Percentiles rank a stretch among this genome's conserved stretches.
Evolutionary conservation across 2,113 vertebrate species (phyloP).

Genomic region (Epinephelus fuscoguttatus): DNA sequence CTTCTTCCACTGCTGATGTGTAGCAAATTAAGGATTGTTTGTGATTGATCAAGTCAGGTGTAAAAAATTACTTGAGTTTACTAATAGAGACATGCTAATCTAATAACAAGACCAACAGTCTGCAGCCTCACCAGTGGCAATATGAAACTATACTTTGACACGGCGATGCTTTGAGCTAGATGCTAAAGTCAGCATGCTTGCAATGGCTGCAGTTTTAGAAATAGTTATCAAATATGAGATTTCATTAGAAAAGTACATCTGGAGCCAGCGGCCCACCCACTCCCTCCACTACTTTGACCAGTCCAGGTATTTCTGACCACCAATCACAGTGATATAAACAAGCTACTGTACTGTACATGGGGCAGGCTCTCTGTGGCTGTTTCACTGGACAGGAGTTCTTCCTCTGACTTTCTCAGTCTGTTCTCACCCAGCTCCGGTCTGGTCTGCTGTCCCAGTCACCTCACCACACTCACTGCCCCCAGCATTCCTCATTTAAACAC

Average conservation of each 20-base stretch:
- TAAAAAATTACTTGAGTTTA: no score
- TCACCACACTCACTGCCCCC: conserved; percentile 47
- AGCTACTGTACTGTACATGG: conserved; percentile 29
- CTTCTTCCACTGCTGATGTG: no score
- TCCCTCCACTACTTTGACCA: conserved; percentile 47
- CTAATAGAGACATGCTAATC: no score
- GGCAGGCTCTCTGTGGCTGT: conserved; percentile 30
- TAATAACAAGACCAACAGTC: no score
- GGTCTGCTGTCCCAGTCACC: conserved; percentile 51
- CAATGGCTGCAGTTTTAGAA: no score
- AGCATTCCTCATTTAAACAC: conserved; percentile 24
- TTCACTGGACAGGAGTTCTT: conserved; percentile 16
- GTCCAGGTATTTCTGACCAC: conserved; percentile 8
- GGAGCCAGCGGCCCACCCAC: background rate
- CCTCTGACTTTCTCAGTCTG: conserved; percentile 28
- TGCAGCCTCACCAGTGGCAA: no score
- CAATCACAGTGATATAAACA: conserved; percentile 6
- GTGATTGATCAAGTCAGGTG: no score
- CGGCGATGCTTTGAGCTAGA: no score
- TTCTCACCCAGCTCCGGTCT: conserved; percentile 61
- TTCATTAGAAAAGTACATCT: background rate
- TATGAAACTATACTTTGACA: no score
- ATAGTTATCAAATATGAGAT: background rate
- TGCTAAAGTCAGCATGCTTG: no score
- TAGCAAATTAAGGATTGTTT: no score